Evolutionary conservation across 2,797 vertebrate species (phyloP).

Genomic region (Hydrophis major): DNA sequence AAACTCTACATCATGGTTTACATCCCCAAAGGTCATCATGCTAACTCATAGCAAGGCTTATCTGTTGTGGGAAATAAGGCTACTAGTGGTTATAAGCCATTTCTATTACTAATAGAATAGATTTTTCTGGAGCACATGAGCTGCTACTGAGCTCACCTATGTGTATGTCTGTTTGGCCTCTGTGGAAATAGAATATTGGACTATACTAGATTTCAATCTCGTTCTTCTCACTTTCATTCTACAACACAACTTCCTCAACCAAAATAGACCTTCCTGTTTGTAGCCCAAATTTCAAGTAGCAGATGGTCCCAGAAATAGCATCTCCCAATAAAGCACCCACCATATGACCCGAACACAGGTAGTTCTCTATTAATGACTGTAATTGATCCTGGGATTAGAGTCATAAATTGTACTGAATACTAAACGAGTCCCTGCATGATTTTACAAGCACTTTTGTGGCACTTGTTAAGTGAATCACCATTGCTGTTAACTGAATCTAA

Average conservation of each 20-base stretch:
- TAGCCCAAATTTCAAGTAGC: conserved; percentile 33
- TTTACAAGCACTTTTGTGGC: neutral
- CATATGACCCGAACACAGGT: rapidly evolving
- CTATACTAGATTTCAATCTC: neutral
- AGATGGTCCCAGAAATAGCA: conserved; percentile 47
- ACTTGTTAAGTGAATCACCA: neutral
- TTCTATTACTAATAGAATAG: neutral
- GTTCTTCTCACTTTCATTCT: neutral
- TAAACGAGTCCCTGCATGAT: neutral
- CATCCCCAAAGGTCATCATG: neutral
- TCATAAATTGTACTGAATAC: neutral
- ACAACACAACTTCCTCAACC: neutral
- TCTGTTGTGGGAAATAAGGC: neutral
- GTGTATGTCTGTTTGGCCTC: too few species aligned
- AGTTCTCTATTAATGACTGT: neutral
- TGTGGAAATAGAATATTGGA: neutral
- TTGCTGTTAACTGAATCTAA: neutral
- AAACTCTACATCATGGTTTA: neutral
- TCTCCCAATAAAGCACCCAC: conserved; percentile 44
- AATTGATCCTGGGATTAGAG: neutral
- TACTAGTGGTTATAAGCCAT: neutral
- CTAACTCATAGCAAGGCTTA: neutral
- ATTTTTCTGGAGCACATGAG: neutral
- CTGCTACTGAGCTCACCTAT: neutral
- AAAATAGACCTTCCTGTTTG: conserved; percentile 31